Conservation (phyloP, 2,113 vertebrate species). For the Petromus typicus region DNA sequence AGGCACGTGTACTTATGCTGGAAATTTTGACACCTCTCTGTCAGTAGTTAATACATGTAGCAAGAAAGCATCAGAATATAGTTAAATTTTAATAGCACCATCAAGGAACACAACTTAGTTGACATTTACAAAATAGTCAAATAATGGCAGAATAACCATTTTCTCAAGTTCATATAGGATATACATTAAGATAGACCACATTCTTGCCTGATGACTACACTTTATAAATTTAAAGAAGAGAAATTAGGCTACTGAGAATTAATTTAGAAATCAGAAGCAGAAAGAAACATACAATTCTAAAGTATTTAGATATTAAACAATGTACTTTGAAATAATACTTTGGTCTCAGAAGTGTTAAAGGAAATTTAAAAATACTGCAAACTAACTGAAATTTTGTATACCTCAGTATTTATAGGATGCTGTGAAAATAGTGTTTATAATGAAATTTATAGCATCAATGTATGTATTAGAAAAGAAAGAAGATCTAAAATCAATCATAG, state of each 20-base stretch:
- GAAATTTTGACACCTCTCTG: neutral
- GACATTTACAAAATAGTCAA: neutral
- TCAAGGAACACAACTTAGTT: neutral
- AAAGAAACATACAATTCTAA: neutral
- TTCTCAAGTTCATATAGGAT: neutral
- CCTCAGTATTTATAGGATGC: neutral
- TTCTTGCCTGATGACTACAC: neutral
- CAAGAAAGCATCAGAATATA: neutral
- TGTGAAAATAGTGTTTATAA: neutral
- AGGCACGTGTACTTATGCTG: neutral
- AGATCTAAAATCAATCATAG: neutral
- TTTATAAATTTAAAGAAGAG: neutral
- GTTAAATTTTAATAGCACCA: neutral
- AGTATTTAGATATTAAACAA: neutral
- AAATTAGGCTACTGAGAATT: neutral
- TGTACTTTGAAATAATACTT: neutral
- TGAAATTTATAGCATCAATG: neutral
- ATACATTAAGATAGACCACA: neutral
- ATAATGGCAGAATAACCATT: neutral
- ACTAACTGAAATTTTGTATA: neutral
- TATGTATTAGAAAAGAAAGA: neutral
- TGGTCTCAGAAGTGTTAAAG: neutral
- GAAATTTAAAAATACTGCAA: neutral
- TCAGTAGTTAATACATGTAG: neutral
- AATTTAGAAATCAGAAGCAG: neutral